These are phyloP conservation scores for Prietella phreatophila DNA, from an alignment of 2,113 vertebrate genomes.

Conservation along the genomic window DNA sequence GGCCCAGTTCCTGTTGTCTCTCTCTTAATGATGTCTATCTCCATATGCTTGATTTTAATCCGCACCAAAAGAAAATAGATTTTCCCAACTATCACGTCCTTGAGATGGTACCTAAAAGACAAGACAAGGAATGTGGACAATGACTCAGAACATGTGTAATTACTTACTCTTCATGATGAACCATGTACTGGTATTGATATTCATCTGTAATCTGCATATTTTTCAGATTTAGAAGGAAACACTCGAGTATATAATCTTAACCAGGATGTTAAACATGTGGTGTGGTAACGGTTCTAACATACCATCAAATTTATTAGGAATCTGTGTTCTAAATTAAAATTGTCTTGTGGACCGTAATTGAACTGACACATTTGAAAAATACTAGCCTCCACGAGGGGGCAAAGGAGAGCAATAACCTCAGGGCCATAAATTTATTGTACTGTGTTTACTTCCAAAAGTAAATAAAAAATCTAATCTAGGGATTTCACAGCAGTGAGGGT, in stretches of 20 bases:
- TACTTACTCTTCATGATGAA: not conserved
- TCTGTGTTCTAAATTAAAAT: not conserved
- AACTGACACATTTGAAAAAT: not conserved
- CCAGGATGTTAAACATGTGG: not conserved
- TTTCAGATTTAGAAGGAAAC: not conserved
- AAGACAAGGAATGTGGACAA: not conserved
- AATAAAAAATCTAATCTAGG: not conserved
- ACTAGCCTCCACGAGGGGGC: not conserved
- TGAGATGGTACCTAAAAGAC: conserved; percentile 86
- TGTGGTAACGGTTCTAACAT: not conserved
- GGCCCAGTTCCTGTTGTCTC: conserved; percentile 95
- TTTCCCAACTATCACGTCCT: conserved; percentile 97
- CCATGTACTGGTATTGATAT: not conserved
- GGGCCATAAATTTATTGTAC: not conserved
- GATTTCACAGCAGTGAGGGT: not conserved
- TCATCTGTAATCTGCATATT: not conserved
- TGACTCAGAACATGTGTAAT: not conserved
- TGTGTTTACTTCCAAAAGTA: not conserved
- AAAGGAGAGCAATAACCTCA: not conserved
- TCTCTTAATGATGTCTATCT: conserved; percentile 97
- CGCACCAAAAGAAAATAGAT: conserved; percentile 97
- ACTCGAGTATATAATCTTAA: not conserved
- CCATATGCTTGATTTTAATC: conserved; percentile 99
- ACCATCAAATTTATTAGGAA: not conserved
- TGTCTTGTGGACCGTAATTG: not conserved